These are phyloP conservation scores for Synergus laeviventris DNA, from an alignment of 2,888 invertebrate species.

Conservation along the genomic window DNA sequence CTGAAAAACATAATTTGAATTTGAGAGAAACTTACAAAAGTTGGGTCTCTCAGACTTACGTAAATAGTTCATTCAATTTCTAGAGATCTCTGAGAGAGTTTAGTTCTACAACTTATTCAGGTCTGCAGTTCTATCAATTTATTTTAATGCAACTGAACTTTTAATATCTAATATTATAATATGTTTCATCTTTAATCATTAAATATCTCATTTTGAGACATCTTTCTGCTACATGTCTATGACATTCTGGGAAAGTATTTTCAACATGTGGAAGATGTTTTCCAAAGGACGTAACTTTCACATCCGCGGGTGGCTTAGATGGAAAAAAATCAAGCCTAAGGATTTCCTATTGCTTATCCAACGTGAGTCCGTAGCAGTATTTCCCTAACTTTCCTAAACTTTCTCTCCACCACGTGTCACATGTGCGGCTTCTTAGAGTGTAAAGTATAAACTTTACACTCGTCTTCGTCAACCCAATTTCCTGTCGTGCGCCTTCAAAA, in stretches of 20 bases:
- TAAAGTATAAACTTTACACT: constrained; percentile 3
- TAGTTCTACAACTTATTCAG: constrained; percentile 20
- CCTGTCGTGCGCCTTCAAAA: constrained; percentile 28
- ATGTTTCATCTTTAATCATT: too few species aligned
- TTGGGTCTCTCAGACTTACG: constrained; percentile 1
- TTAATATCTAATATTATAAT: background rate
- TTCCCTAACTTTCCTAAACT: constrained; percentile 20
- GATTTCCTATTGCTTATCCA: constrained; percentile 37
- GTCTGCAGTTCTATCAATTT: constrained; percentile 11
- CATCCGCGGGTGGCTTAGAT: constrained; percentile 13
- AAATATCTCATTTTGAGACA: too few species aligned
- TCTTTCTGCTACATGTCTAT: too few species aligned
- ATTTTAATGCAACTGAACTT: background rate
- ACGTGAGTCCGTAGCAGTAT: constrained; percentile 8
- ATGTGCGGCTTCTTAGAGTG: constrained; percentile 31
- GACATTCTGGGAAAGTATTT: background rate
- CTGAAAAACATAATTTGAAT: constrained; percentile 32
- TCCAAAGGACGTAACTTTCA: constrained; percentile 31
- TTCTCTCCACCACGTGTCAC: constrained; percentile 34
- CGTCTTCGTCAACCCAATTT: constrained; percentile 36
- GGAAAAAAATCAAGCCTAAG: constrained; percentile 29
- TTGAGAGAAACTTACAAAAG: constrained; percentile 3
- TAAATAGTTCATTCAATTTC: constrained; percentile 20
- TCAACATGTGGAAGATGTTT: constrained; percentile 9
- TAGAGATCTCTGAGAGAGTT: constrained; percentile 5